Base-by-base conservation (phyloP, 2,797 vertebrate genomes). In the Neosilurus hyrtlii region DNA sequence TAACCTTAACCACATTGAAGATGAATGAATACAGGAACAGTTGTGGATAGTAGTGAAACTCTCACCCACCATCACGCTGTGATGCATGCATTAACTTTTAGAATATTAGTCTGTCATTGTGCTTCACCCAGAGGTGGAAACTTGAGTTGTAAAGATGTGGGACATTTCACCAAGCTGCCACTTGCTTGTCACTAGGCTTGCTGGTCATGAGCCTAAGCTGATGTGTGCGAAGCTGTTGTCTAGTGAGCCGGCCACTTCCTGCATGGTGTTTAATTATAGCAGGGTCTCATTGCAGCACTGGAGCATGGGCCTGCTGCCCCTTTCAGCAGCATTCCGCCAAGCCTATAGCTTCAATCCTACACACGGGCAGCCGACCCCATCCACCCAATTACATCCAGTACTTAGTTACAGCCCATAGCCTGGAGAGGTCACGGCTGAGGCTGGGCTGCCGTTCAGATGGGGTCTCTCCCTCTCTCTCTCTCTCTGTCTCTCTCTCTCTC, bases 351-450 rank as follows among this genome's bases (percentile, higher is more conserved):
- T 73, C 74, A 66, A 79, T 86, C 62, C 82, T 89, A 90, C 91
- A 90, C 91, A 88, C 87, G 73, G 87, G 88, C 92, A 90, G 91
- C 93, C 93, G 90, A 93, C 91, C 91, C 87, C 88, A 62, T 91
- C 90, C 88, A 86, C 87, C 90, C 91, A 93, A 94, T 94, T 94
- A 92, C 92, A 93, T 88, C 87, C 87, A 65, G 86, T 85, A 85
- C 91, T 93, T 92, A 93, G 91, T 88, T 85, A 75, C 84, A 84
- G 79, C 59, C 80, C 68, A 82, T 11, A 79, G 35, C 61, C 59
- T 73, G 80, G 67, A 73, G 67, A 78, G 84, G 80, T 77, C 84
- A 78, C 24, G 22, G 30, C 73, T 67, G 12, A 20, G 26, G 24
- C 71, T 66, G 78, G 72, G 30, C 67, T 78, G 59, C 56, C 15